A percentile compares a stretch with the other conserved stretches of the same genome.
phyloP scores from a whole-genome alignment of 2,113 vertebrate species.

The Rhinopithecus roxellana region DNA sequence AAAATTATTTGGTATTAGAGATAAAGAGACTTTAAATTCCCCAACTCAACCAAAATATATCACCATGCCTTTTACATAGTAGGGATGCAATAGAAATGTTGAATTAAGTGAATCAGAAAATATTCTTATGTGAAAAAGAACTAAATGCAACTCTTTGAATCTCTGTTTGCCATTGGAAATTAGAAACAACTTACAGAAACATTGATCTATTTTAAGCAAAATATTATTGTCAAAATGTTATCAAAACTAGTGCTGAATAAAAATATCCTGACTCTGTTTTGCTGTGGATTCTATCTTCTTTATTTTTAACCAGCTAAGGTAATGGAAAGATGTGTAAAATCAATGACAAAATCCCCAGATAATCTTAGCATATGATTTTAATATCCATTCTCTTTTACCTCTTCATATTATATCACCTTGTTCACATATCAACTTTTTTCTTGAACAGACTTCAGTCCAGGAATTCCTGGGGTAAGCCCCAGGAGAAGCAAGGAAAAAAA shows the following conservation, averaged over 20 bases:
- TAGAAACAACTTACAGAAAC: neutral
- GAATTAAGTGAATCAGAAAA: conserved; percentile 1
- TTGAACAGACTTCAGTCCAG: neutral
- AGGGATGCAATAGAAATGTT: neutral
- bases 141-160: conserved; percentile 18
- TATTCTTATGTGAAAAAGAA: neutral
- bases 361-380: neutral
- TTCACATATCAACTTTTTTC: conserved; percentile 12
- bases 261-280: neutral
- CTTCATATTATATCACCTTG: neutral
- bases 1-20: neutral
- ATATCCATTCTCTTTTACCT: neutral
- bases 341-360: neutral
- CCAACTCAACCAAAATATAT: neutral
- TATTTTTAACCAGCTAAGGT: neutral
- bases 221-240: neutral
- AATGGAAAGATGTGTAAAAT: neutral
- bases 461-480: neutral
- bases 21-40: conserved; percentile 4
- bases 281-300: neutral
- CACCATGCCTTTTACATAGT: neutral
- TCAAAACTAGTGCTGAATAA: neutral
- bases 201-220: neutral
- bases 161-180: neutral
- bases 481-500: neutral